Base-by-base conservation (phyloP, 2,888 invertebrate genomes). In the Drosophila antonietae region DNA sequence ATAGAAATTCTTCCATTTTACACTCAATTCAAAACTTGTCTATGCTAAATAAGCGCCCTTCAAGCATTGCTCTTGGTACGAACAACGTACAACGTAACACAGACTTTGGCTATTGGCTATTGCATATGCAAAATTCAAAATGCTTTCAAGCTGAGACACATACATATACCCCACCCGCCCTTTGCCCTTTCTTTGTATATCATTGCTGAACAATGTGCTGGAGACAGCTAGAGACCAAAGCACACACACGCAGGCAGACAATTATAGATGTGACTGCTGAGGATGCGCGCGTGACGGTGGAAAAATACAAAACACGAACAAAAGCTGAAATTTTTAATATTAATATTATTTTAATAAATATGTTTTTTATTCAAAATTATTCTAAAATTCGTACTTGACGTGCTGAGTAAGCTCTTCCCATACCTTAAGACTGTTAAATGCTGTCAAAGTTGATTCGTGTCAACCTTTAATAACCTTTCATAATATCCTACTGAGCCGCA, bases 121-220 rank as follows among this genome's bases (percentile, higher is more conserved):
- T 76, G 77, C 76, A 72, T 72, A 77, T 77, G 73, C 58, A 69
- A 75, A 67, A 75, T 69, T 49, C 53, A 62, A 49, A 72, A 69
- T 78, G 73, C 57, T 60, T 65, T 61, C 63, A 59, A 58, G 31
- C 53, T 55, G 46, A 47, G 58, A 28, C 33, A 33, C 44, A 20
- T 28, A 28, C 5, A 5, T 28, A 28, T 28, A 15, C 57, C 49
- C 49, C 58, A 18, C 52, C 58, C 28, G n/a, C 23, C 18, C 23
- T 5, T 18, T 20, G 20, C 35, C 33, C 52, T 15, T 43, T 9
- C 44, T 43, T 33, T 33, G 14, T 52, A 55, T 18, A 43, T 41
- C 57, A 60, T 47, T 43, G 59, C 46, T 35, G 56, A 66, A 68
- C 74, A 70, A 74, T 70, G 59, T 47, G 44, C 44, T 10, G 33